Conservation (phyloP, 2,888 invertebrate species). For the Scaptomyza parva region DNA sequence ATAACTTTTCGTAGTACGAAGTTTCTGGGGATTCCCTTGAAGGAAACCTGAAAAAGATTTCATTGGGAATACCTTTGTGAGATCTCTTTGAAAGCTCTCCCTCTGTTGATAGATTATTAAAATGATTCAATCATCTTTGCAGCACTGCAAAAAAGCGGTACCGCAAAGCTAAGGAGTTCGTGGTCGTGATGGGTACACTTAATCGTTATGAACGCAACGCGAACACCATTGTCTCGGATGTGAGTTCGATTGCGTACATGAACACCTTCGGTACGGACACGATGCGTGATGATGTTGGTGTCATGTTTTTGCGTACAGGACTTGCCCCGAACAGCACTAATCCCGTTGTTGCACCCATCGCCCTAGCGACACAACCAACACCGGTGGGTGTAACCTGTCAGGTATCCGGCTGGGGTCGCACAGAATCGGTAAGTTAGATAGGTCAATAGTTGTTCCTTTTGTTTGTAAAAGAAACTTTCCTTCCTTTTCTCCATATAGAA, state of each 20-base stretch:
- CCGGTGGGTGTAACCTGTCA: constrained; percentile 72
- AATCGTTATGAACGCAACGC: constrained; percentile 75
- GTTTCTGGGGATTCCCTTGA: too few species aligned
- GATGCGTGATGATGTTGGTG: constrained; percentile 82
- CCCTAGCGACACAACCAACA: constrained; percentile 51
- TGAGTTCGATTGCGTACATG: constrained; percentile 75
- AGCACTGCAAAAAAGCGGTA: constrained; percentile 74
- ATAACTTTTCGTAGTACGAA: too few species aligned
- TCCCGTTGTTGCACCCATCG: constrained; percentile 70
- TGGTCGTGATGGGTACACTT: constrained; percentile 82
- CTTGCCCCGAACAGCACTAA: constrained; percentile 66
- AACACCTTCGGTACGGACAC: constrained; percentile 74
- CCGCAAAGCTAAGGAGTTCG: constrained; percentile 79
- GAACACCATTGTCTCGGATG: constrained; percentile 78
- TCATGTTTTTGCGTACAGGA: constrained; percentile 76
- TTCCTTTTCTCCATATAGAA: too few species aligned
- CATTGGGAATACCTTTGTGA: neutral
- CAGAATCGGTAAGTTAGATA: constrained; percentile 63
- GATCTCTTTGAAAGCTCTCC: neutral
- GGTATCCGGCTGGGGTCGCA: constrained; percentile 83
- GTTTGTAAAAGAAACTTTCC: neutral
- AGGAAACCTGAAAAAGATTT: too few species aligned
- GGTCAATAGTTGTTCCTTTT: neutral
- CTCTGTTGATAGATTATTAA: neutral
- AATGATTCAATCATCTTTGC: neutral